Evolutionary conservation across 2,888 invertebrate species (phyloP), one percentile per base, ranked within the genome.

Genomic region (Amiota communis): DNA sequence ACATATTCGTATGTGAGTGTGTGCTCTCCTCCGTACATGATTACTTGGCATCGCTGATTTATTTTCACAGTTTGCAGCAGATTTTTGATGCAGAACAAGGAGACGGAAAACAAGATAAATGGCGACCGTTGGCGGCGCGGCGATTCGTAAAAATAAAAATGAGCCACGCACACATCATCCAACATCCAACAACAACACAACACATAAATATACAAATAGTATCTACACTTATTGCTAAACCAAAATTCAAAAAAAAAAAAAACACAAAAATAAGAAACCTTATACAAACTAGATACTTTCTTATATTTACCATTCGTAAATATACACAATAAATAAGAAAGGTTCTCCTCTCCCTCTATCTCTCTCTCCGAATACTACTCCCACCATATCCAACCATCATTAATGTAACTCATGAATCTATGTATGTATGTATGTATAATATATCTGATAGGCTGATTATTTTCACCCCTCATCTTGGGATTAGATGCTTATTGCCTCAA

Each of bases 31-130:
- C 69, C 23, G 61, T 63, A 74, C 74, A 72, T 80, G 74, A 78
- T 79, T 78, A 79, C 80, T 82, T 77, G 83, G 84, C 81, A 82
- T 81, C 85, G 81, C 87, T 88, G 88, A 88, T 88, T 88, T 88
- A 88, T 88, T 87, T 87, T 84, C 83, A 86, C 88, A 88, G 87
- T 87, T 88, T 88, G 88, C 87, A 85, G 88, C 87, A 87, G 81
- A 84, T 85, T 86, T 86, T 87, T 87, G 81, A 82, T 82, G 86
- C 86, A 86, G 86, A 81, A 79, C 79, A 78, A 81, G 75, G 74
- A 78, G 80, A 82, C 80, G 77, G 80, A 79, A 71, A 76, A 75
- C 79, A 86, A 87, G 84, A 84, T 83, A 83, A 81, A 88, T 87
- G 87, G 85, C 86, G 87, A 79, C 80, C 79, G 78, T 78, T 81